These are phyloP conservation scores for Papilio helenus DNA, from an alignment of 1,140 invertebrate genomes.

Conservation along the genomic window DNA sequence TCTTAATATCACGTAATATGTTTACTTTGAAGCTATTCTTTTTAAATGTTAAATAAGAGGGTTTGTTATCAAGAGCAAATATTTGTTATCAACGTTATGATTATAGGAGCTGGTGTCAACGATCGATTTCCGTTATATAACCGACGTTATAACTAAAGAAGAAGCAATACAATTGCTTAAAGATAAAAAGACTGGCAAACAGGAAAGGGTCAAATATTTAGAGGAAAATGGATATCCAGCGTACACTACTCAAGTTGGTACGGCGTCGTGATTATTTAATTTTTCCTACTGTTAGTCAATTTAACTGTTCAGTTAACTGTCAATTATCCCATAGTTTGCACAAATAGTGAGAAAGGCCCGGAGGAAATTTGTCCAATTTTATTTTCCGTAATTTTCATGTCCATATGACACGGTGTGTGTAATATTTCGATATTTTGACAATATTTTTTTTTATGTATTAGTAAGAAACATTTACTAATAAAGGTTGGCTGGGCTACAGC, in stretches of 20 bases:
- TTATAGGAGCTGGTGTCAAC: slow-evolving; percentile 87
- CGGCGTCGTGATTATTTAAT: slow-evolving; percentile 40
- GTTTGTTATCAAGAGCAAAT: slow-evolving; percentile 4
- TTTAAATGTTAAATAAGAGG: neutral
- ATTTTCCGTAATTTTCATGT: neutral
- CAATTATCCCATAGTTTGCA: too few species aligned
- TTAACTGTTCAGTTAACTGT: too few species aligned
- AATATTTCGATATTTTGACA: neutral
- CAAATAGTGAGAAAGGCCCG: too few species aligned
- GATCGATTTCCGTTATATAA: slow-evolving; percentile 94
- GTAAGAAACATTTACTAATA: slow-evolving; percentile 38
- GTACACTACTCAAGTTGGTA: slow-evolving; percentile 90
- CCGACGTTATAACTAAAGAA: slow-evolving; percentile 91
- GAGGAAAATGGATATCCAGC: slow-evolving; percentile 87
- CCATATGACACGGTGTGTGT: neutral
- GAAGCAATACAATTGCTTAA: slow-evolving; percentile 91
- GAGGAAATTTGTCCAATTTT: too few species aligned
- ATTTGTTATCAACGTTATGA: slow-evolving; percentile 28
- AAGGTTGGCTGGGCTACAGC: slow-evolving; percentile 92
- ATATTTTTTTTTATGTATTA: neutral
- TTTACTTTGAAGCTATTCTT: neutral
- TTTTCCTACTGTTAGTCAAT: neutral
- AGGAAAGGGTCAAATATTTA: slow-evolving; percentile 84
- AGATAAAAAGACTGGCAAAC: slow-evolving; percentile 83
- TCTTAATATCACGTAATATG: neutral